These are phyloP conservation scores for Ischnura elegans DNA, from an alignment of 2,888 invertebrate genomes.

Conservation along the genomic window DNA sequence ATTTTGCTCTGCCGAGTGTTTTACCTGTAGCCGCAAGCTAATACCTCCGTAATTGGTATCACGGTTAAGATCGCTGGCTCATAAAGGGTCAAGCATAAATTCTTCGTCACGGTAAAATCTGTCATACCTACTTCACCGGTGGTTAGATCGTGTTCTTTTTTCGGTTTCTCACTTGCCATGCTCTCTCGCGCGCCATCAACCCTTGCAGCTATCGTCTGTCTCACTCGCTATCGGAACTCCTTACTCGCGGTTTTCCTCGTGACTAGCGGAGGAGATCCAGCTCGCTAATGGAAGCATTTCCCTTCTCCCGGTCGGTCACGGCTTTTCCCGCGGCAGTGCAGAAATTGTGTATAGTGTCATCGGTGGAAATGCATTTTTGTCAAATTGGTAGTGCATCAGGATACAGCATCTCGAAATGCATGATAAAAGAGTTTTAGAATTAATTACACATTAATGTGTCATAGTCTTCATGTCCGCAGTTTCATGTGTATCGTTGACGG, in stretches of 20 bases:
- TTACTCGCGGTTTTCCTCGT: neutral
- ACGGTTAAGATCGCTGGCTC: conserved; percentile 49
- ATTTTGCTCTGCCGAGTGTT: conserved; percentile 56
- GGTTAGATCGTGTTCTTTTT: conserved; percentile 32
- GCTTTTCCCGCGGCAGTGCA: no score
- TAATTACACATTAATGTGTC: no score
- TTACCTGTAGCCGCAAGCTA: conserved; percentile 48
- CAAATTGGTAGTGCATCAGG: no score
- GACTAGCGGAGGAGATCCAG: neutral
- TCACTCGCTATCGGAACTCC: neutral
- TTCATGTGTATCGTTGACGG: no score
- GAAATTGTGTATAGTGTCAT: no score
- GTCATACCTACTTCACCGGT: conserved; percentile 61
- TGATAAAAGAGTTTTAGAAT: no score
- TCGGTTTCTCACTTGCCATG: neutral
- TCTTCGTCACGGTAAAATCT: conserved; percentile 62
- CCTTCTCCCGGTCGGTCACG: no score
- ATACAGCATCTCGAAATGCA: no score
- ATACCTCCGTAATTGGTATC: conserved; percentile 67
- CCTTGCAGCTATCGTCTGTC: neutral
- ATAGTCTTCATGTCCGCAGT: no score
- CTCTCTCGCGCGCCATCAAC: neutral
- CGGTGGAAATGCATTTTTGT: no score
- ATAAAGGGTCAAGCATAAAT: conserved; percentile 60
- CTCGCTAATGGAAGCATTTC: neutral